Base-by-base conservation (phyloP, 2,888 invertebrate species). In the Eugnorisma glareosa region DNA sequence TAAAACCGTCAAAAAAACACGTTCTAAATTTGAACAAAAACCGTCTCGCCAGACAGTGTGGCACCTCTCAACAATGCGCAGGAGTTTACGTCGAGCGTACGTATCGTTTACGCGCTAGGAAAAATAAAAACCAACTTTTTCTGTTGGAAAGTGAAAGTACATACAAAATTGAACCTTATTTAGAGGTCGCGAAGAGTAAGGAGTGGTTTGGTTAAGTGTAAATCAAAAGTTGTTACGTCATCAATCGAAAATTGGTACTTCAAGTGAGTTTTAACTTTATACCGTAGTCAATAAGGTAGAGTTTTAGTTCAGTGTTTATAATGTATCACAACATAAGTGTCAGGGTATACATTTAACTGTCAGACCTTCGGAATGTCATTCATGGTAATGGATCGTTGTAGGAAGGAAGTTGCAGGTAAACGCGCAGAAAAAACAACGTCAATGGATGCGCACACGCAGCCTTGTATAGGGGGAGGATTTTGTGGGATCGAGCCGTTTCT, bases 391-490 rank as follows among this genome's bases (percentile, higher is more conserved):
- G 95, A 96, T 96, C 92, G 95, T 87, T 94, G 91, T 91, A 96
- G 96, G 96, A 96, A 96, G 96, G 96, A 96, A 96, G 96, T 96
- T 91, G 95, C 96, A 96, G 96, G 96, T 96, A 96, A 92, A 92
- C 89, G 90, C 80, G 86, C 82, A 90, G 91, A 94, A 93, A 94
- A 93, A 92, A 91, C 86, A 90, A 73, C 82, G 75, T 92, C 91
- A 93, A 92, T 93, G 90, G 84, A 87, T 91, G 93, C 93, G 92
- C 91, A 90, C 90, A 90, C 92, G 92, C 93, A 88, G 31, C 54
- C 86, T 82, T 88, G 83, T 88, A 85, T 88, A 91, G 86, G 88
- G 91, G 92, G 91, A 88, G 89, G 88, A 87, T 88, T 89, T 90
- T 90, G 92, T 90, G 92, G 91, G 90, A 87, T 87, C 73, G 31